These are phyloP conservation scores for Ctenoplectra terminalis DNA, from an alignment of 1,140 invertebrate species.

Conservation along the genomic window DNA sequence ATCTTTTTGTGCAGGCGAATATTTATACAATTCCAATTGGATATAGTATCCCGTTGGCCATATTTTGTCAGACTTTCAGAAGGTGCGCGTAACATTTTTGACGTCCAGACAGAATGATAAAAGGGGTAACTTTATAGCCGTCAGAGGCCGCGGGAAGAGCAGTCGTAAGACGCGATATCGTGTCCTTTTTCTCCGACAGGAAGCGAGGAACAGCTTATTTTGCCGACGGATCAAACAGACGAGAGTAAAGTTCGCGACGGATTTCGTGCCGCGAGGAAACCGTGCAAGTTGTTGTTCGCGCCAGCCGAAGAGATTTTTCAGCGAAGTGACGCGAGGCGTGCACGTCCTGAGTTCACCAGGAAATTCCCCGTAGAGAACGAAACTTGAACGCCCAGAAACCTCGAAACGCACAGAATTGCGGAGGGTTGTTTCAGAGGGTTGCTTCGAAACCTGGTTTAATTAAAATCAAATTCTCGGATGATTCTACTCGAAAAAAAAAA, in stretches of 20 bases:
- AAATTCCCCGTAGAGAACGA: neutral
- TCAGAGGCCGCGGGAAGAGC: neutral
- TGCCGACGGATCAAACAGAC: neutral
- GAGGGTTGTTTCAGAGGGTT: neutral
- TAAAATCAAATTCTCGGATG: no score
- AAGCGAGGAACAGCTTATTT: neutral
- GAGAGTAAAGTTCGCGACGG: neutral
- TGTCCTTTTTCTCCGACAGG: neutral
- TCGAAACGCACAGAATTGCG: constrained; percentile 8
- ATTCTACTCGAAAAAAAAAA: neutral
- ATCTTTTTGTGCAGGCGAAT: no score
- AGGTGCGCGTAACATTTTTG: neutral
- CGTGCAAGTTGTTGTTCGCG: constrained; percentile 17
- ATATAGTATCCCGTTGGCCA: no score
- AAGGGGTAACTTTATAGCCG: constrained; percentile 3
- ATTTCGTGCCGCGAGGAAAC: neutral
- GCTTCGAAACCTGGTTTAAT: no score
- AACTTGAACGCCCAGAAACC: neutral
- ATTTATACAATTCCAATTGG: no score
- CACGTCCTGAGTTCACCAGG: neutral
- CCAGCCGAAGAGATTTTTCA: constrained; percentile 16
- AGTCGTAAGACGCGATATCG: constrained; percentile 5
- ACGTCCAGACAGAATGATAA: constrained; percentile 19
- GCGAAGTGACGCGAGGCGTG: neutral
- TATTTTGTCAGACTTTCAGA: neutral